Base-by-base conservation (phyloP, 2,888 invertebrate species). In the Dolichopus griseipennis region DNA sequence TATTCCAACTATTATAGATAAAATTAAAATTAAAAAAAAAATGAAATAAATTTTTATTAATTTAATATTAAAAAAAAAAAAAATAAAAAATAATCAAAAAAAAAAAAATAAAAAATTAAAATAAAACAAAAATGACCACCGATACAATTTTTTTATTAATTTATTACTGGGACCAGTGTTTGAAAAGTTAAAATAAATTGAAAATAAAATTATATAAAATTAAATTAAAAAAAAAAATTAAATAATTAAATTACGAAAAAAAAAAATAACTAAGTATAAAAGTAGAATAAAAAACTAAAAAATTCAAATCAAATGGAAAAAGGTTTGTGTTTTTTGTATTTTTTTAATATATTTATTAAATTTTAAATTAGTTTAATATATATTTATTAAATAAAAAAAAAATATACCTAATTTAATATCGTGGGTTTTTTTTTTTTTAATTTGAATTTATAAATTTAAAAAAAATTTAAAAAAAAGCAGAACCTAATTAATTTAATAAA, bases 81-180 rank as follows among this genome's bases (percentile, higher is more conserved):
- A 41, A 5, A 41, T 12, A 41, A 41, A 18, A n/a, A 52, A n/a
- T 52, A 52, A 52, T 2, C 2, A 18, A 52, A 18, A 18, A 52
- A 52, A 18, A 52, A 10, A 37, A 52, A 52, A 12, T 52, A 52
- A 6, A 43, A 43, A 43, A n/a, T n/a, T 9, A 43, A 34, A 34
- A 37, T 10, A 5, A 37, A 27, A 37, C 8, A 37, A 52, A 43
- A 52, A 52, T 52, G 52, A 52, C 52, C 52, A 52, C 52, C 52
- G 52, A 52, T 52, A 52, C 6, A 52, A 52, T n/a, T 52, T 52
- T 52, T 52, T n/a, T 52, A 52, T 52, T 52, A 52, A 52, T 52
- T 52, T 52, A 52, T 52, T 52, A 15, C 52, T 52, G 52, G 52
- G 52, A 52, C 52, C 52, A 52, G 52, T 52, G 52, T 52, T 52